A percentile compares a stretch with the other conserved stretches of the same genome.
phyloP scores from a whole-genome alignment of 1,140 invertebrate species.

The Ridgeia piscesae region DNA sequence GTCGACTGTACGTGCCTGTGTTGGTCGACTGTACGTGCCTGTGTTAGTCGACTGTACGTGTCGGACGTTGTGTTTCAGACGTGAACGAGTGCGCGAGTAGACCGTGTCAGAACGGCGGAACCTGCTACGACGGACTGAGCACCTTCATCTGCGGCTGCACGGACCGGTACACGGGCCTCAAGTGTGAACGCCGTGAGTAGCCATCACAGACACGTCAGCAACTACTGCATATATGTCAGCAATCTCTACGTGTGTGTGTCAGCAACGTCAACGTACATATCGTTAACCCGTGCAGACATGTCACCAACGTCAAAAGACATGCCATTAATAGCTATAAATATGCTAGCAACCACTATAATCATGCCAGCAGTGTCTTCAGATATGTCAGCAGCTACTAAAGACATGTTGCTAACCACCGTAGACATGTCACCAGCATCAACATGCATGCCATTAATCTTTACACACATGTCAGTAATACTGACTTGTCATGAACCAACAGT shows the following conservation, averaged over 20 bases:
- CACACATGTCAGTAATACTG: too few species aligned
- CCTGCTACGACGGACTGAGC: slow-evolving; percentile 27
- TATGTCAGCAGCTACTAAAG: neutral
- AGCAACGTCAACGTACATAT: neutral
- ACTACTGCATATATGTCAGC: neutral
- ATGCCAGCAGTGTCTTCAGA: neutral
- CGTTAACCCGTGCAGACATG: neutral
- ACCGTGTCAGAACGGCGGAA: slow-evolving; percentile 30
- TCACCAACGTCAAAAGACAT: neutral
- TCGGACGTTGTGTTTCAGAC: slow-evolving; percentile 10
- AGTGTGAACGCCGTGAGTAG: slow-evolving; percentile 26
- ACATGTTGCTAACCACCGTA: neutral
- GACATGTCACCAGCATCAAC: neutral
- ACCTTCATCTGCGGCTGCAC: slow-evolving; percentile 19
- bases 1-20: too few species aligned
- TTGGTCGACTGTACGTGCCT: too few species aligned
- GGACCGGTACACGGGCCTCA: slow-evolving; percentile 13
- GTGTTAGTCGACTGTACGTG: too few species aligned
- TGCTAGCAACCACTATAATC: neutral
- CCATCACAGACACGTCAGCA: neutral
- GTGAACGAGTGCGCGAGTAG: slow-evolving; percentile 19
- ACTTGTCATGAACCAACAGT: too few species aligned
- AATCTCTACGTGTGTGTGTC: neutral
- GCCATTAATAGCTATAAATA: neutral
- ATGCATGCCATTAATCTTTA: too few species aligned